Percentiles rank a stretch among this genome's conserved stretches.
These are phyloP conservation scores for Lucilia cuprina DNA, from an alignment of 1,140 invertebrate genomes.

Conservation along the genomic window DNA sequence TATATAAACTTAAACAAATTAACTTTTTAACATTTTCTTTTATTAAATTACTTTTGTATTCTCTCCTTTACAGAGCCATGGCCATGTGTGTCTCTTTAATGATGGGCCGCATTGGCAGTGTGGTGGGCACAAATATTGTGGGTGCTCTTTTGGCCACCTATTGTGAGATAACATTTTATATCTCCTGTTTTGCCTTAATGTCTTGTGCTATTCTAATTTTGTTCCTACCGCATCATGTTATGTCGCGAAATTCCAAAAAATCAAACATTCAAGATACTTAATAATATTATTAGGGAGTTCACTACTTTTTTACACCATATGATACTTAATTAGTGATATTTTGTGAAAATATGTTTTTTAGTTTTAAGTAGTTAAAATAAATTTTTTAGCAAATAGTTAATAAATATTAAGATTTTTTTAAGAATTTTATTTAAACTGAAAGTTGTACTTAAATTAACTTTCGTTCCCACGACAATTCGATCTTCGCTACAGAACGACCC, in stretches of 20 bases:
- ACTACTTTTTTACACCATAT: not conserved
- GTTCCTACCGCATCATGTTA: slow-evolving; percentile 36
- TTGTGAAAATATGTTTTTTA: not conserved
- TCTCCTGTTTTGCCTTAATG: slow-evolving; percentile 38
- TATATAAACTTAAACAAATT: not conserved
- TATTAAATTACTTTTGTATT: not conserved
- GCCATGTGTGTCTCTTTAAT: slow-evolving; percentile 56
- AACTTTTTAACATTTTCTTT: not conserved
- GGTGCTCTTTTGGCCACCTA: slow-evolving; percentile 39
- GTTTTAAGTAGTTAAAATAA: not conserved
- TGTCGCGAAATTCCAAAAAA: not conserved
- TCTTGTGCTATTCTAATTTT: slow-evolving; percentile 38
- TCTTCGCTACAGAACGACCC: too few relatives aligned
- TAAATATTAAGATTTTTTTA: too few relatives aligned
- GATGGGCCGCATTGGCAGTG: slow-evolving; percentile 49
- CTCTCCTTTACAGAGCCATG: slow-evolving; percentile 44
- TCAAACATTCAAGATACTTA: not conserved
- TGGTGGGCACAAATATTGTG: slow-evolving; percentile 45
- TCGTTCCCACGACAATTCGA: too few relatives aligned
- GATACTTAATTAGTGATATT: not conserved
- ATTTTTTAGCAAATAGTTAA: not conserved
- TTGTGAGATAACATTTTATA: slow-evolving; percentile 41
- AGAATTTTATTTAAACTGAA: too few relatives aligned
- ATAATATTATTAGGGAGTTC: not conserved
- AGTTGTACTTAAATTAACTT: too few relatives aligned